Conservation (phyloP, 2,797 vertebrate genomes). For the Notamacropus eugenii region DNA sequence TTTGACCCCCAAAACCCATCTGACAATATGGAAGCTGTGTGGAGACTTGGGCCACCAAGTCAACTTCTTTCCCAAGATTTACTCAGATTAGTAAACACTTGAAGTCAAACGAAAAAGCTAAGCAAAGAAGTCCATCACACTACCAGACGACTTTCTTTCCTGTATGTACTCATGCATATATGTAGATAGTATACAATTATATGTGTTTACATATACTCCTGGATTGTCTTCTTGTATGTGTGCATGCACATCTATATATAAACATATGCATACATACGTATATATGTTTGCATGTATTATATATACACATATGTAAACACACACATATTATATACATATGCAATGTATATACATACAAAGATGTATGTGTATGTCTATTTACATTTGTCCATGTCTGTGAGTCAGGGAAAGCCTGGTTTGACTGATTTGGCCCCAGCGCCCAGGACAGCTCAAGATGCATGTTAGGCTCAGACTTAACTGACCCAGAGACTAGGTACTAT, state of each 20-base stretch:
- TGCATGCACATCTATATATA: neutral
- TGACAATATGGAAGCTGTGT: neutral
- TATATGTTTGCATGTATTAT: neutral
- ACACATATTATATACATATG: neutral
- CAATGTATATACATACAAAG: neutral
- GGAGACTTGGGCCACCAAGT: neutral
- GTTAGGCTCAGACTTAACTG: no score
- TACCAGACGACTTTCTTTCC: neutral
- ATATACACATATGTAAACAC: neutral
- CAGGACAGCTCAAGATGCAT: no score
- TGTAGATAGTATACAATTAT: neutral
- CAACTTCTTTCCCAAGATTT: neutral
- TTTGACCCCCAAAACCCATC: neutral
- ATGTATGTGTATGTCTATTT: neutral
- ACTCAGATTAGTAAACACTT: neutral
- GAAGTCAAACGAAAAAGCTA: neutral
- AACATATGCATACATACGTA: neutral
- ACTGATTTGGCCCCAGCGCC: no score
- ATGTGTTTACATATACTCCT: neutral
- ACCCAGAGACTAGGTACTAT: no score
- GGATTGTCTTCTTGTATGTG: neutral
- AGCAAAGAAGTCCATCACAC: neutral
- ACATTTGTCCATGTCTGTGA: neutral
- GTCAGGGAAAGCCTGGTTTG: no score
- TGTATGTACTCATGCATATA: neutral